Evolutionary conservation across 2,113 vertebrate species (phyloP), one percentile per base, ranked within the genome.

Genomic region (Lampris megalopsis): DNA sequence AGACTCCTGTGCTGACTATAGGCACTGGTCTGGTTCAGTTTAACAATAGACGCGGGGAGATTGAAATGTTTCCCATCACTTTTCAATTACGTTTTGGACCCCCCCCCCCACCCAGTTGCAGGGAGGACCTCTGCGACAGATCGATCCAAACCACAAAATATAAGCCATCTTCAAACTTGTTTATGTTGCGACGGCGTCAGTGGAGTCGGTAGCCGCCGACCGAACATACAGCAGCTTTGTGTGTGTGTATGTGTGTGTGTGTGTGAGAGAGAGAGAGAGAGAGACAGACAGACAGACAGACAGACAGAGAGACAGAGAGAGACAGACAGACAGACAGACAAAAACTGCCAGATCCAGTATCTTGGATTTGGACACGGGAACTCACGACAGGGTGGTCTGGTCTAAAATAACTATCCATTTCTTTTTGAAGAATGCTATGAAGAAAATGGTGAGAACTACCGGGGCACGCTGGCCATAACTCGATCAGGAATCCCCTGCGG

Each of bases 401-500:
- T 50, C 9, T 57, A 49, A 72, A 87, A 73, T 81, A 78, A 82
- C 63, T 9, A 38, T 73, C 10, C 2, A 68, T 64, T 64, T 87
- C 61, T 87, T 83, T 72, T 86, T 24, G 79, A 89, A 99, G 97
- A 97, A 65, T 99, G 98, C 91, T 99, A 97, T 68, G 94, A 95
- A 90, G 96, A 95, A 59, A 96, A 93, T 81, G 97, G 97, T 42
- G 96, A 94, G 84, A 94, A 79, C 59, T 99, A 98, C 69, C 93
- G 94, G 88, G 97, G 98, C 5, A 95, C 89, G 83, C 88, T 98
- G 71, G 96, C 97, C 63, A 96, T 93, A 85, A 99, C 97, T 74
- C 94, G 98, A 86, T 97, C 95, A n/a, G 96, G 97, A 61, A 92
- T 98, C 79, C 95, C 94, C 9, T 99, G 98, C 85, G 95, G 96